Evolutionary conservation across 2,888 invertebrate genomes (phyloP), one percentile per base, ranked within the genome.

Genomic region (Diplazon laetatorius): DNA sequence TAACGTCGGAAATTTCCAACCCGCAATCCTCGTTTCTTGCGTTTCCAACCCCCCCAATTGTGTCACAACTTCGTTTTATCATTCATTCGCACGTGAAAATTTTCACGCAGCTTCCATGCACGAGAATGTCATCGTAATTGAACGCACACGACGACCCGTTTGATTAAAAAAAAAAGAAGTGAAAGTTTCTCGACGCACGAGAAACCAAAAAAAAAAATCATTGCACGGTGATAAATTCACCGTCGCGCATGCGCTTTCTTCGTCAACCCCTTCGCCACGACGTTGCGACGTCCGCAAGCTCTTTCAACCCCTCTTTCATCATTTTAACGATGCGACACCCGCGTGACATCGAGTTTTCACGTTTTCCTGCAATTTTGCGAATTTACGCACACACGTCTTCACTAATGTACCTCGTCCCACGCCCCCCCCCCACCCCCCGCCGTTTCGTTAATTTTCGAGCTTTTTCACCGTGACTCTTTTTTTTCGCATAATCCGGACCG

Each of bases 241-340:
- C 50, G 25, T 50, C 50, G 50, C 42, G 20, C 50, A 60, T 60
- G 68, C 59, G n/a, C n/a, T n/a, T n/a, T n/a, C n/a, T n/a, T n/a
- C n/a, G n/a, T n/a, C n/a, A n/a, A n/a, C n/a, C 57, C 57, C 48
- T 77, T 72, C 76, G 76, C 72, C 72, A 69, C 68, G 68, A n/a
- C n/a, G 18, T 25, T 18, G 39, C 52, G 37, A 52, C 25, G 18
- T 48, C 50, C 48, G 63, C 73, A 69, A 50, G 18, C 48, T n/a
- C n/a, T 72, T 30, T 22, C 69, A 59, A 2, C 63, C 25, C 62
- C 62, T 65, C 52, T 73, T 70, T 65, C 42, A 60, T 72, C 76
- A 69, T 78, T 75, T 76, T 72, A 72, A 74, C 78, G 76, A 75
- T 52, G 74, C 68, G 25, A 72, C 78, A 68, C 60, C 62, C 46